Percentiles rank a stretch among this genome's conserved stretches.
These are phyloP conservation scores for Lysandra coridon DNA, from an alignment of 2,888 invertebrate genomes.

Conservation along the genomic window DNA sequence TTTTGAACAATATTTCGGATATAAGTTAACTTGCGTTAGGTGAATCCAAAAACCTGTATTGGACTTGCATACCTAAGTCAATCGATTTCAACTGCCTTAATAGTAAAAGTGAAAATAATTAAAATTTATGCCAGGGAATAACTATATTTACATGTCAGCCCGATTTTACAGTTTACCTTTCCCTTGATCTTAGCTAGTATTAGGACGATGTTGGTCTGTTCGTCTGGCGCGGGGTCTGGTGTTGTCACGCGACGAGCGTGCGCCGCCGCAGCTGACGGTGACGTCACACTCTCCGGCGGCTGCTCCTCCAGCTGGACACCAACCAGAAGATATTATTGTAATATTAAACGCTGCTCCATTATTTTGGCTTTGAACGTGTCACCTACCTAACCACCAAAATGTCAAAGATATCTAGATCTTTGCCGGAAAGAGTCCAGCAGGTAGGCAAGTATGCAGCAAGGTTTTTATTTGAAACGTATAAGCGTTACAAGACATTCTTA, in stretches of 20 bases:
- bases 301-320: slow-evolving; percentile 57
- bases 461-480: too few relatives aligned
- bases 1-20: too few relatives aligned
- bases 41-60: too few relatives aligned
- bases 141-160: too few relatives aligned
- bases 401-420: not conserved
- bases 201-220: slow-evolving; percentile 84
- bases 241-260: slow-evolving; percentile 38
- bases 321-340: not conserved
- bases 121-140: not conserved
- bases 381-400: not conserved
- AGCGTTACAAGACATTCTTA: too few relatives aligned
- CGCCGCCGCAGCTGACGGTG: slow-evolving; percentile 44
- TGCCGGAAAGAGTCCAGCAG: too few relatives aligned
- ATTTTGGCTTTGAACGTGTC: not conserved
- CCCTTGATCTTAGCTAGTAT: slow-evolving; percentile 88
- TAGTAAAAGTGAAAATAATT: too few relatives aligned
- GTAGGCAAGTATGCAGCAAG: too few relatives aligned
- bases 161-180: slow-evolving; percentile 60
- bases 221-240: slow-evolving; percentile 39
- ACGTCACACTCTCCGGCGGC: slow-evolving; percentile 57
- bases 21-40: too few relatives aligned
- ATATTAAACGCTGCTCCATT: not conserved
- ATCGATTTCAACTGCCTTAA: too few relatives aligned
- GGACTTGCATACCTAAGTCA: too few relatives aligned